These are phyloP conservation scores for Microvelia longipes DNA, from an alignment of 1,140 invertebrate species.

Conservation along the genomic window DNA sequence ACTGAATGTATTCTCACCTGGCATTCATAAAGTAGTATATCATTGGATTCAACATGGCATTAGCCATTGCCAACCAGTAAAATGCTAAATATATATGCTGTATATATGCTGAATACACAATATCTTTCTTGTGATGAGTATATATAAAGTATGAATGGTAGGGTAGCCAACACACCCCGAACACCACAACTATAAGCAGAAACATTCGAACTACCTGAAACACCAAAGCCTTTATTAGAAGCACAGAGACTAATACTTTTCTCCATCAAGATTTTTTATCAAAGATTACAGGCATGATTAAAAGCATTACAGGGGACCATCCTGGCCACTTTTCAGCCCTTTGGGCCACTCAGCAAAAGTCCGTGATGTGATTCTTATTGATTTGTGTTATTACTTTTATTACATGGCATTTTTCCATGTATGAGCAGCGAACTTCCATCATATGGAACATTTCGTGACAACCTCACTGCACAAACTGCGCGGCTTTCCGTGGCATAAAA, in stretches of 20 bases:
- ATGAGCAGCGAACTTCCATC: no score
- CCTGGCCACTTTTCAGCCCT: no score
- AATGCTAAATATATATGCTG: slow-evolving; percentile 68
- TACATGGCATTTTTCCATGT: no score
- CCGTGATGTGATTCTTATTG: no score
- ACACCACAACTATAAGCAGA: slow-evolving; percentile 62
- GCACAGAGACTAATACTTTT: not conserved
- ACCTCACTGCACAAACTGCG: no score
- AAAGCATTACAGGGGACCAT: not conserved
- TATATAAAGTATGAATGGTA: slow-evolving; percentile 82
- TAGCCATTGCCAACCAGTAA: slow-evolving; percentile 85
- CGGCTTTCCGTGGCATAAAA: no score
- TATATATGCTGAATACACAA: slow-evolving; percentile 54
- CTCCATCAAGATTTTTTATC: not conserved
- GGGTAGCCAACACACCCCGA: slow-evolving; percentile 75
- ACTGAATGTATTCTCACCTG: slow-evolving; percentile 35
- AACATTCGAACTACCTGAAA: slow-evolving; percentile 72
- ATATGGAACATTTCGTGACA: no score
- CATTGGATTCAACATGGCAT: slow-evolving; percentile 78
- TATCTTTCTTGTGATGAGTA: slow-evolving; percentile 47
- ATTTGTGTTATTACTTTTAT: no score
- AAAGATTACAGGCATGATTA: no score
- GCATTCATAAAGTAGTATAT: slow-evolving; percentile 88
- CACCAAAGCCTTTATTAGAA: slow-evolving; percentile 14
- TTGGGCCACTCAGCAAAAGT: no score